Evolutionary conservation across 1,140 invertebrate species (phyloP).

Genomic region (Fragariocoptes setiger): DNA sequence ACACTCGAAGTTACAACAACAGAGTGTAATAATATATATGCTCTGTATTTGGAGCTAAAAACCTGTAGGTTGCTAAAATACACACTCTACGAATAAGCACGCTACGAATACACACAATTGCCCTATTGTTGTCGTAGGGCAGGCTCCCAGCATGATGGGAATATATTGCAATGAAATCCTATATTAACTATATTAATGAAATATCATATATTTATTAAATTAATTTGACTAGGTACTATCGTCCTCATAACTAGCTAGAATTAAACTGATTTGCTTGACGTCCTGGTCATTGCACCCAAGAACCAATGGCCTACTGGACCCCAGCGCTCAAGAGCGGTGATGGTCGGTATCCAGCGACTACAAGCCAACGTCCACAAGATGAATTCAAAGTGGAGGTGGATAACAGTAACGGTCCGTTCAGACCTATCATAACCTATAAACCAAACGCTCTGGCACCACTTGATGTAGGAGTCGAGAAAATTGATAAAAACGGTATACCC

Average conservation of each 20-base stretch:
- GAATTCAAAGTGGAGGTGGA: conserved; percentile 54
- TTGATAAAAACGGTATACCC: conserved; percentile 24
- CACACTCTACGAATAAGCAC: no score
- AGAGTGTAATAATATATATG: no score
- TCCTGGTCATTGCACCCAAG: background rate
- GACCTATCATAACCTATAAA: conserved; percentile 49
- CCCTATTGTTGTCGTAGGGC: no score
- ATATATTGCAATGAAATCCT: no score
- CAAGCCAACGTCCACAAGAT: conserved; percentile 43
- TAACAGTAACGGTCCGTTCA: conserved; percentile 37
- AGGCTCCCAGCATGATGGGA: no score
- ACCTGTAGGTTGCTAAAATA: no score
- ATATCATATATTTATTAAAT: conserved; percentile 12
- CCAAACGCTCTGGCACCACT: conserved; percentile 56
- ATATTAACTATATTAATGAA: conserved; percentile 1
- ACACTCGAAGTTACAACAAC: no score
- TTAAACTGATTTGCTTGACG: conserved; percentile 1
- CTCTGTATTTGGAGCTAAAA: no score
- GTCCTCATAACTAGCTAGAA: conserved; percentile 1
- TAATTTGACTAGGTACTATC: background rate
- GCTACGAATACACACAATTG: no score
- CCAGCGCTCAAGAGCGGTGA: conserved; percentile 15
- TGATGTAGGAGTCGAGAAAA: conserved; percentile 30
- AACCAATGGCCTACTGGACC: conserved; percentile 5
- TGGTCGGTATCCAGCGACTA: conserved; percentile 35